phyloP scores from a whole-genome alignment of 2,797 vertebrate species.

The Discoglossus pictus region DNA sequence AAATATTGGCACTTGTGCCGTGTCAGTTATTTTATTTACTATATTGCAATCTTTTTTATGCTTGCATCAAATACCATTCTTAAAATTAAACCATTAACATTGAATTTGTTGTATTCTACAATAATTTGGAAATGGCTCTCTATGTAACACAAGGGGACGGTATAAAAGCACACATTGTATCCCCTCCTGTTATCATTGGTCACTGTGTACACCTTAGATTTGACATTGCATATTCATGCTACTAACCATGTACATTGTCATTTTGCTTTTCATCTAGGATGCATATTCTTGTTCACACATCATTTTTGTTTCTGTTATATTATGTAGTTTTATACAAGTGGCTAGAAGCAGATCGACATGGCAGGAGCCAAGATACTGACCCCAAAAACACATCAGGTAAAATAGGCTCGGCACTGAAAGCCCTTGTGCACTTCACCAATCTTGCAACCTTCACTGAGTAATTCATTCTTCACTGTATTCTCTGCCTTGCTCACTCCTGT shows the following conservation, averaged over 20 bases:
- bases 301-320: slow-evolving; percentile 75
- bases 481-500: slow-evolving; percentile 10
- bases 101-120: no score
- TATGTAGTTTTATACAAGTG: slow-evolving; percentile 90
- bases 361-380: slow-evolving; percentile 81
- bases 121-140: no score
- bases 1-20: no score
- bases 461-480: slow-evolving; percentile 28
- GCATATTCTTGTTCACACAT: slow-evolving; percentile 70
- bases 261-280: slow-evolving; percentile 53
- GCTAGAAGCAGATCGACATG: slow-evolving; percentile 91
- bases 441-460: slow-evolving; percentile 34
- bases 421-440: slow-evolving; percentile 43
- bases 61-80: no score
- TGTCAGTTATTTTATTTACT: no score
- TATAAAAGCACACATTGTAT: no score
- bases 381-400: slow-evolving; percentile 84
- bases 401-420: slow-evolving; percentile 53
- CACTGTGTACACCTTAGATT: no score
- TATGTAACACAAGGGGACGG: no score
- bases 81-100: no score
- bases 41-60: no score
- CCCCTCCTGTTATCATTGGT: no score
- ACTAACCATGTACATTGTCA: slow-evolving; percentile 49
- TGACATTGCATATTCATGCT: slow-evolving; percentile 8